Base-by-base conservation (phyloP, 2,888 invertebrate genomes). In the Proisotoma minuta region DNA sequence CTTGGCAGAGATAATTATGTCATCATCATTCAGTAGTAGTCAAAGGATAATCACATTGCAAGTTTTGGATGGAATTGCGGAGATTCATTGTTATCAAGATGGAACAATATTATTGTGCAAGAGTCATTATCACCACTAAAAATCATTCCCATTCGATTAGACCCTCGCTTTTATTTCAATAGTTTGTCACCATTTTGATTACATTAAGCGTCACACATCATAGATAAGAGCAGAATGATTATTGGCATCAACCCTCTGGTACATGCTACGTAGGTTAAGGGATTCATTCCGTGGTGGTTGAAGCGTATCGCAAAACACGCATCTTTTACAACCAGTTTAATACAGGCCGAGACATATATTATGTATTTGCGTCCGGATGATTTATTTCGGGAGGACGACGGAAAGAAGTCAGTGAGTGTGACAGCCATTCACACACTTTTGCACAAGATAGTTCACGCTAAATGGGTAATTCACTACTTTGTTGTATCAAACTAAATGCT, bases 191-290 rank as follows among this genome's bases (percentile, higher is more conserved):
- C 39, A 54, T 54, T 54, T 51, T 54, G 39, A 54, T 39, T 54
- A 54, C 53, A 54, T 54, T 29, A 54, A 27, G 29, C 39, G 53
- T 54, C 53, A 54, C 53, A 54, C 53, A 54, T 39, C 34, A 54
- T 15, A 54, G 26, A 43, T 43, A 43, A 12, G 18, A n/a, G 18
- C 10, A 43, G 43, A 5, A 43, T 43, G 43, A 20, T 15, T 15
- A 43, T 18, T 43, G 5, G 18, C 43, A 43, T 43, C 20, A 43
- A 18, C 18, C 43, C 5, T 43, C 18, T 43, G 43, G 10, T 5
- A n/a, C n/a, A n/a, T n/a, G n/a, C n/a, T n/a, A n/a, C n/a, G n/a
- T n/a, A n/a, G n/a, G 18, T 43, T 15, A n/a, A 15, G 8, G 34
- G 15, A 15, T 34, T 34, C 18, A 43, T 43, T 43, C 18, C 18